Evolutionary conservation across 2,888 invertebrate species (phyloP).

Genomic region (Mythimna pallens): DNA sequence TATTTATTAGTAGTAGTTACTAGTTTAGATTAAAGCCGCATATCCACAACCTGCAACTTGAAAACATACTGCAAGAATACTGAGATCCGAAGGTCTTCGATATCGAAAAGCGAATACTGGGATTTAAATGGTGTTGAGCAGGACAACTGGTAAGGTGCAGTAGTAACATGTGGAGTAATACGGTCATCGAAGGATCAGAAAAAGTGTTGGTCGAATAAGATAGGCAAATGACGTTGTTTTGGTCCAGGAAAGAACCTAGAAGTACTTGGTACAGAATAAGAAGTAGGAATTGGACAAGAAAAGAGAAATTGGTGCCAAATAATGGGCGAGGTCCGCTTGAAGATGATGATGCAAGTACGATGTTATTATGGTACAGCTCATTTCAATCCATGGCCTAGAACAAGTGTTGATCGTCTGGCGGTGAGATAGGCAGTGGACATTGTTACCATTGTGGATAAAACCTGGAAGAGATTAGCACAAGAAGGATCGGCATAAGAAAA

Average conservation of each 20-base stretch:
- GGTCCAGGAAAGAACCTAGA: neutral
- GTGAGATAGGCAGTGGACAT: neutral
- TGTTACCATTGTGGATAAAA: neutral
- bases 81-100: neutral
- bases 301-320: neutral
- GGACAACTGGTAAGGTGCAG: neutral
- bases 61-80: neutral
- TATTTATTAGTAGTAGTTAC: constrained; percentile 13
- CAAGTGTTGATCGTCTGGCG: neutral
- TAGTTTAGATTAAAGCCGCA: neutral
- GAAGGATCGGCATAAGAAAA: neutral
- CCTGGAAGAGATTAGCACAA: neutral
- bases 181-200: neutral
- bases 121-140: too few relatives aligned
- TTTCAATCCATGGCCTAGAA: neutral
- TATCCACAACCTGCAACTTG: constrained; percentile 1
- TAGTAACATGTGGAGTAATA: neutral
- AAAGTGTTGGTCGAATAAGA: neutral
- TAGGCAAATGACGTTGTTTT: neutral
- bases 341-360: too few relatives aligned
- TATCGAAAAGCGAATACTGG: neutral
- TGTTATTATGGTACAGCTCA: neutral
- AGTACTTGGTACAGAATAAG: neutral
- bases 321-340: too few relatives aligned
- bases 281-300: neutral